Evolutionary conservation across 1,140 invertebrate species (phyloP).

Genomic region (Zaprionus nigranus): DNA sequence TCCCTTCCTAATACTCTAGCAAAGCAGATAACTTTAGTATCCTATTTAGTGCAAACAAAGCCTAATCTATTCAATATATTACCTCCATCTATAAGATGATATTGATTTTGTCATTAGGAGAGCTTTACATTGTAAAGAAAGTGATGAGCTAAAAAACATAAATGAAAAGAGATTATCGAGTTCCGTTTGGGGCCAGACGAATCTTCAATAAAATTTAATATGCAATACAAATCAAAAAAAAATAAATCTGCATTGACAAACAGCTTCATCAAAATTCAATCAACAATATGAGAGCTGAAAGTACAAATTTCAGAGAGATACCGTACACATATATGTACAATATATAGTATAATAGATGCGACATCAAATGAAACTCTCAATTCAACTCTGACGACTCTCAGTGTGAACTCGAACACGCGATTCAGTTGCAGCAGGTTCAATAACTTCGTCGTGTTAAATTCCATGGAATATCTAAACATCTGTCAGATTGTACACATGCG

Average conservation of each 20-base stretch:
- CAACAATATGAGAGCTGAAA: slow-evolving; percentile 26
- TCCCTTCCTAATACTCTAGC: not conserved
- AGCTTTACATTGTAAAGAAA: not conserved
- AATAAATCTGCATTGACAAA: slow-evolving; percentile 71
- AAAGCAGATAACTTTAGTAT: not conserved
- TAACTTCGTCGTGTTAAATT: slow-evolving; percentile 47
- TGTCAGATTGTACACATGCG: slow-evolving; percentile 35
- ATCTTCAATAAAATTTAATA: slow-evolving; percentile 13
- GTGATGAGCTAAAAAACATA: not conserved
- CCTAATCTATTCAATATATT: not conserved
- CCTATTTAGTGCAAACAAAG: not conserved
- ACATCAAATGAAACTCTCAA: slow-evolving; percentile 1
- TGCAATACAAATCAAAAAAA: slow-evolving; percentile 25
- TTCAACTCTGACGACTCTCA: not conserved
- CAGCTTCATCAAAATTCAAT: slow-evolving; percentile 56
- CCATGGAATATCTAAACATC: slow-evolving; percentile 65
- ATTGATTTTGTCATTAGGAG: not conserved
- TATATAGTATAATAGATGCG: slow-evolving; percentile 2
- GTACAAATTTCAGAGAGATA: not conserved
- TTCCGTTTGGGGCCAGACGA: slow-evolving; percentile 40
- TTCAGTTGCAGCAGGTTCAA: slow-evolving; percentile 57
- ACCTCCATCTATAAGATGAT: not conserved
- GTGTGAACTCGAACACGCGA: slow-evolving; percentile 8
- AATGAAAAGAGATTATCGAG: slow-evolving; percentile 6
- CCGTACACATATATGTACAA: not conserved